A percentile compares a stretch with the other conserved stretches of the same genome.
Conservation (phyloP, 2,797 vertebrate genomes). For the Anguilla obscura region DNA sequence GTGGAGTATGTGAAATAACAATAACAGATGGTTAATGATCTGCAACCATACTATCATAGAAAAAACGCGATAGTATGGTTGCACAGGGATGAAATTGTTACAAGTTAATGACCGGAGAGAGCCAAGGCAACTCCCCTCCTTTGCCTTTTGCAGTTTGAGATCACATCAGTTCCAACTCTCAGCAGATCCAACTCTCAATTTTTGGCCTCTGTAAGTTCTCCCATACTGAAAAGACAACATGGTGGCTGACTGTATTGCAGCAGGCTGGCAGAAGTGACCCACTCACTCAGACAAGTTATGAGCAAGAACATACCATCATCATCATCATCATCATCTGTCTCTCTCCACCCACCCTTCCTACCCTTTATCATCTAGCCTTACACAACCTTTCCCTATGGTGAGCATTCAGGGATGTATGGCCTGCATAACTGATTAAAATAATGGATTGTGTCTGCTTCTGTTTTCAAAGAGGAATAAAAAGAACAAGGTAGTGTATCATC, state of each 20-base stretch:
- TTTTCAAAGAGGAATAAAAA: neutral
- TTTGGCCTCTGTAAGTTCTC: neutral
- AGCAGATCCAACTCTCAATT: neutral
- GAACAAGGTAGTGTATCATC: neutral
- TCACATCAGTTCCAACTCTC: neutral
- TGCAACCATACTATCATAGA: neutral
- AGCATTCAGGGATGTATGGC: neutral
- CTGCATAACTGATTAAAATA: neutral
- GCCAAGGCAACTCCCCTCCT: neutral
- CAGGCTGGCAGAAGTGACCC: neutral
- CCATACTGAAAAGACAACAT: neutral
- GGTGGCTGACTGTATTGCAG: neutral
- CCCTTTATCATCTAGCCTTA: neutral
- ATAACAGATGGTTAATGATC: neutral
- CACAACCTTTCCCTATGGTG: neutral
- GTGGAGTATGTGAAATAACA: neutral
- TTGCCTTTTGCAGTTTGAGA: neutral
- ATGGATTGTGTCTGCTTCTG: neutral
- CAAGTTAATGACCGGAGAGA: neutral
- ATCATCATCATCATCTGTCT: constrained; percentile 2
- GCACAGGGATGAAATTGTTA: neutral
- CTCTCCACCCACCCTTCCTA: neutral
- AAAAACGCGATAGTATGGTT: neutral
- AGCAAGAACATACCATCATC: neutral
- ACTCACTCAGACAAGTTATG: neutral